phyloP scores from a whole-genome alignment of 2,888 invertebrate species.

The Lottia scabra region DNA sequence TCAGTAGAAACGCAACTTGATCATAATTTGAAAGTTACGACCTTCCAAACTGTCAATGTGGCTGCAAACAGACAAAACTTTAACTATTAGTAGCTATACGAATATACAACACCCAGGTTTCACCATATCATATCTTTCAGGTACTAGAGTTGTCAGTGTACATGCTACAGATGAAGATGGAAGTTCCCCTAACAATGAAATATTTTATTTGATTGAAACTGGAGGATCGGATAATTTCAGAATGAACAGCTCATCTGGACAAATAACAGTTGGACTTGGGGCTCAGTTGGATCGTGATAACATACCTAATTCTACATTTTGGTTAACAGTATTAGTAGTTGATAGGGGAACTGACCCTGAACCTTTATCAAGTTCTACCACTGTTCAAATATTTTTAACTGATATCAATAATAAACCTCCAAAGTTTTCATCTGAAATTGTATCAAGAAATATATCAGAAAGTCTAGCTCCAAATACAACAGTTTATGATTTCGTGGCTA shows the following conservation, averaged over 20 bases:
- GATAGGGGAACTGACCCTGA: constrained; percentile 53
- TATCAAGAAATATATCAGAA: constrained; percentile 13
- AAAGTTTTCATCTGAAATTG: constrained; percentile 71
- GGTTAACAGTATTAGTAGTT: constrained; percentile 54
- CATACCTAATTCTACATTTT: constrained; percentile 38
- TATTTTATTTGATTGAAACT: constrained; percentile 89
- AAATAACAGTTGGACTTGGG: constrained; percentile 86
- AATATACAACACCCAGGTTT: no score
- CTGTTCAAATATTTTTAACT: constrained; percentile 78
- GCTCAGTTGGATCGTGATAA: constrained; percentile 89
- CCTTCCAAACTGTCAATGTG: no score
- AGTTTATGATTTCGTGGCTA: constrained; percentile 76
- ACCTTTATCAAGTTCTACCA: constrained; percentile 30
- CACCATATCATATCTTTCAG: no score
- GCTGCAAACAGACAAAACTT: no score
- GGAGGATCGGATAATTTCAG: constrained; percentile 95
- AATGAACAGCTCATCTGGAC: constrained; percentile 86
- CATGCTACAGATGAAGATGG: constrained; percentile 55
- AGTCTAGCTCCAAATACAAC: constrained; percentile 41
- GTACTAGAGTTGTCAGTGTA: constrained; percentile 42
- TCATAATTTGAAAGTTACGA: no score
- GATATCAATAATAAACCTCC: constrained; percentile 95
- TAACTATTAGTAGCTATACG: no score
- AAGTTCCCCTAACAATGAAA: constrained; percentile 80
- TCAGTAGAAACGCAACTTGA: no score